phyloP scores from a whole-genome alignment of 2,797 vertebrate genomes.

The Onychomys torridus region DNA sequence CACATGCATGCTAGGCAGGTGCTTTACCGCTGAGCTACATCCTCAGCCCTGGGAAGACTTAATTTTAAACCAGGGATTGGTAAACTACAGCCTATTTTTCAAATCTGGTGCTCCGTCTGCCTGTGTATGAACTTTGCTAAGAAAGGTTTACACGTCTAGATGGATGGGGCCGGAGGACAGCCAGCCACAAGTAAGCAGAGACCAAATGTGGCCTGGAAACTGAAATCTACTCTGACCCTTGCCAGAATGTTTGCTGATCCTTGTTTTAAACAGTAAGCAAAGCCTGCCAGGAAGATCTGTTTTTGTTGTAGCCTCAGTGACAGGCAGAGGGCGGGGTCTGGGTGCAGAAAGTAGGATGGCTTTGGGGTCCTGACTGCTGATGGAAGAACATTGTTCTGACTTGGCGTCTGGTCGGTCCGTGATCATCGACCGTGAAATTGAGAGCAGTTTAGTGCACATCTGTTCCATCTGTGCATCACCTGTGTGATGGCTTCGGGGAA shows the following conservation, averaged over 20 bases:
- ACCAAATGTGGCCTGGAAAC: neutral
- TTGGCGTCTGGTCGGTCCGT: neutral
- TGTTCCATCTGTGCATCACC: neutral
- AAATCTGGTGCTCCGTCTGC: neutral
- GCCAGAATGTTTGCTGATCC: slow-evolving; percentile 43
- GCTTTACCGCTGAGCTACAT: neutral
- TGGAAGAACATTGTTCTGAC: neutral
- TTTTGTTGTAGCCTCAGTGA: slow-evolving; percentile 5
- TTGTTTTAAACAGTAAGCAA: slow-evolving; percentile 54
- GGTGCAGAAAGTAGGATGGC: neutral
- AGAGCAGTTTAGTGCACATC: neutral
- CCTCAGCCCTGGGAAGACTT: neutral
- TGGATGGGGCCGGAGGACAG: neutral
- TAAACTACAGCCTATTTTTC: neutral
- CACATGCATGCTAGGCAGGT: neutral
- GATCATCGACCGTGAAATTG: neutral
- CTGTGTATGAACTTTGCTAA: neutral
- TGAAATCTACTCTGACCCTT: slow-evolving; percentile 25
- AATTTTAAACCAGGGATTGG: slow-evolving; percentile 54
- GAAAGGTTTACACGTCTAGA: slow-evolving; percentile 43
- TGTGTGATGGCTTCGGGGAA: neutral
- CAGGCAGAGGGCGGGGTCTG: neutral
- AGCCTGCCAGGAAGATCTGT: neutral
- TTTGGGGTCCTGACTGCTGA: neutral
- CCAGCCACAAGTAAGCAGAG: neutral